Evolutionary conservation across 2,797 vertebrate species (phyloP), one percentile per base, ranked within the genome.

Genomic region (Trachops cirrhosus): DNA sequence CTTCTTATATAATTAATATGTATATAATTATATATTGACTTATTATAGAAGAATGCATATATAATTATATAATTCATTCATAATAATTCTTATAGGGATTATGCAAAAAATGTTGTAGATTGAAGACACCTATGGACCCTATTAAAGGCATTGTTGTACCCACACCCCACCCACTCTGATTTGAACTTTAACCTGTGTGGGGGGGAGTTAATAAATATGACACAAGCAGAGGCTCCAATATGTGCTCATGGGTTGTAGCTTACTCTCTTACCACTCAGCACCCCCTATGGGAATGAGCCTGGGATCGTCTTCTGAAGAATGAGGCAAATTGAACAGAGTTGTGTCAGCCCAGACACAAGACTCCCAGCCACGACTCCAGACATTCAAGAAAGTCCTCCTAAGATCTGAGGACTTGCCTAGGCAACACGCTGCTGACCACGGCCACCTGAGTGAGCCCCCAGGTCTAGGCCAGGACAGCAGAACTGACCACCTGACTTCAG

Each of bases 31-130:
- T 52, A 52, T 37, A 37, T 21, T 24, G 12, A 52, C 50, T 24
- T 52, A 34, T 34, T 52, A 77, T 14, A 77, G 21, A 77, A 21
- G 10, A 48, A 74, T 46, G 29, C 34, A 37, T 34, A 52, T 59
- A 59, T 59, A 57, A 10, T 14, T 52, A 34, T 34, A 34, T 50
- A 34, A 34, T 50, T 77, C 14, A 52, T 77, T 52, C 19, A 24
- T 24, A 14, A 77, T 19, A 74, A n/a, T 84, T 92, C 34, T 90
- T 73, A n/a, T 4, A 48, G 73, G 11, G 15, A 91, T 83, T 82
- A 15, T 39, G 2, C 15, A 46, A 78, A 83, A 71, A 6, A 59
- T 39, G 57, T 41, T 82, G 6, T 73, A 48, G 12, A 3, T 46
- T 48, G 9, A 37, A 21, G 57, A 2, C 24, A 34, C 39, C 19